These are phyloP conservation scores for Camponotus floridanus DNA, from an alignment of 1,140 invertebrate species.

Conservation along the genomic window DNA sequence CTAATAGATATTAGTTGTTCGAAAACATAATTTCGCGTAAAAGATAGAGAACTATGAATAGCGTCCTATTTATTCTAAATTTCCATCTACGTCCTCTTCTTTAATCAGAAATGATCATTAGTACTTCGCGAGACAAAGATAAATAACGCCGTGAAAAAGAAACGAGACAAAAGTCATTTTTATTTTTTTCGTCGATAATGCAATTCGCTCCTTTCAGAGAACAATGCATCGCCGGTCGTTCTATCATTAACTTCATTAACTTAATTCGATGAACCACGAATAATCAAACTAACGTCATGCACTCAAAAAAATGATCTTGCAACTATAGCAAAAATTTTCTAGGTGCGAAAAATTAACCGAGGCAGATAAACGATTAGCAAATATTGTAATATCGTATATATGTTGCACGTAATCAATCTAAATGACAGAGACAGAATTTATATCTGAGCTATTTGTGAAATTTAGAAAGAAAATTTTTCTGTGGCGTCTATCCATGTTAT, in stretches of 20 bases:
- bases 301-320: no score
- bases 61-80: constrained; percentile 27
- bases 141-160: neutral
- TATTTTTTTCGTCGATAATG: neutral
- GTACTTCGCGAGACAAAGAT: neutral
- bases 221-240: neutral
- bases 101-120: constrained; percentile 26
- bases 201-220: neutral
- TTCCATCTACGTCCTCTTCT: neutral
- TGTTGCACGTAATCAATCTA: no score
- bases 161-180: neutral
- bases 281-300: constrained; percentile 54
- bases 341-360: no score
- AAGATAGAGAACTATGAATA: constrained; percentile 26
- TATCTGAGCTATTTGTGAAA: no score
- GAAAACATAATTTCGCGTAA: constrained; percentile 1
- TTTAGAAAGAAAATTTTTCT: no score
- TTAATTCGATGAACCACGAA: constrained; percentile 2
- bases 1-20: neutral
- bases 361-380: no score
- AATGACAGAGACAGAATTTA: no score
- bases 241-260: constrained; percentile 45
- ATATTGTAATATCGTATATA: no score
- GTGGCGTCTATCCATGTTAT: no score
- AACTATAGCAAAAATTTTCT: no score